Evolutionary conservation across 2,888 invertebrate species (phyloP).

Genomic region (Anorthoa munda): DNA sequence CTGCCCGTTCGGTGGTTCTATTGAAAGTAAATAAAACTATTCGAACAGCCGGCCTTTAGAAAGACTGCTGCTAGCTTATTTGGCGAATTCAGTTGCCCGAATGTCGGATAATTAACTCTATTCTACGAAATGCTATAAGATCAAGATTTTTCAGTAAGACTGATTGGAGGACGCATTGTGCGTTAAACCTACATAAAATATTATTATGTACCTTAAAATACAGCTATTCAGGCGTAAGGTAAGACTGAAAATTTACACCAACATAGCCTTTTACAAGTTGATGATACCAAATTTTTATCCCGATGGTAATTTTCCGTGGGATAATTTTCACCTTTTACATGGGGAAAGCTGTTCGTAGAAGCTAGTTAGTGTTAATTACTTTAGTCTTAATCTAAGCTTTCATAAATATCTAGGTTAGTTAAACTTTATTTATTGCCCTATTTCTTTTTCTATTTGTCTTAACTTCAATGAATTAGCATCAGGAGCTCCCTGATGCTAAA

Average conservation of each 20-base stretch:
- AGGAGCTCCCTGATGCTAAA: constrained; percentile 20
- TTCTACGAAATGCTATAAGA: neutral
- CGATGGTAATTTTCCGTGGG: too few relatives aligned
- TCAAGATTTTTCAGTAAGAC: neutral
- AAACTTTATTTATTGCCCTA: neutral
- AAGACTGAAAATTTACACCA: neutral
- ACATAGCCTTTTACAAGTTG: neutral
- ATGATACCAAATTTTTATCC: too few relatives aligned
- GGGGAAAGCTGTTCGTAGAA: too few relatives aligned
- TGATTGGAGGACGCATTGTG: constrained; percentile 9
- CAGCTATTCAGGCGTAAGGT: neutral
- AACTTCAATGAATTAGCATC: neutral
- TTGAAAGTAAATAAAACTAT: neutral
- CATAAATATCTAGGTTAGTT: neutral
- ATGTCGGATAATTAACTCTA: constrained; percentile 3
- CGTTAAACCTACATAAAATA: constrained; percentile 1
- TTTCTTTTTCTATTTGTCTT: neutral
- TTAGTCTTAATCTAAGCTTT: neutral
- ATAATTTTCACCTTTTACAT: too few relatives aligned
- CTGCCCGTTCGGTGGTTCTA: neutral
- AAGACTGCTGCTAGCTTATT: constrained; percentile 6
- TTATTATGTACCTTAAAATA: neutral
- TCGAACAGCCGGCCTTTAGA: neutral
- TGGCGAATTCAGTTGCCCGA: neutral
- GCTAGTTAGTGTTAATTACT: too few relatives aligned